Evolutionary conservation across 2,888 invertebrate species (phyloP), one percentile per base, ranked within the genome.

Genomic region (Synergus umbraculus): DNA sequence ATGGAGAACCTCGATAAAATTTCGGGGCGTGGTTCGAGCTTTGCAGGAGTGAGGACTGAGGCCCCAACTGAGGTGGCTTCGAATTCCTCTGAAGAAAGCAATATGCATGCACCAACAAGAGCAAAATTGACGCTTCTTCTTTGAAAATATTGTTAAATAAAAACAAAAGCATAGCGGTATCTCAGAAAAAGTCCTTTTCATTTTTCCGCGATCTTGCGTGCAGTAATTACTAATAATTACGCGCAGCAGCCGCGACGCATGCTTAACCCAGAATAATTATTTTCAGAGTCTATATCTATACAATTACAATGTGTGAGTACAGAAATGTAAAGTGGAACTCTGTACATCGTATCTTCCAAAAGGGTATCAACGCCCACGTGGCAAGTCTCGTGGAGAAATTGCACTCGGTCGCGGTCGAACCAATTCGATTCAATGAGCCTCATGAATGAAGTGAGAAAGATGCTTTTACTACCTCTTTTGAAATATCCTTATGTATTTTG

Each of bases 361-460:
- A 67, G 44, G 22, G 44, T 67, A 69, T 2, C 29, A 69, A 49
- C 46, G 22, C 46, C 46, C 22, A 67, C 29, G 67, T 22, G 4
- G 10, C 2, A 63, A 63, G 22, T 63, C 2, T 18, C 41, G 43
- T 46, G 43, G 22, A 67, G 37, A 54, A 73, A 73, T 73, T 73
- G 58, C 41, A 37, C 41, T 54, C 9, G n/a, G n/a, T 8, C 29
- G n/a, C n/a, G 54, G 73, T 54, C 37, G 41, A 73, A 49, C 37
- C 73, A 37, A 73, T 73, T 73, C 41, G 37, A 73, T 37, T 73
- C 54, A 73, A 41, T 58, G 54, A 54, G 54, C 41, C n/a, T 37
- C n/a, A 49, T 73, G 73, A 73, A 73, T 73, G 73, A 58, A 54
- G 49, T n/a, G 54, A 54, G 49, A 49, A 73, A 54, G 54, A 73